Evolutionary conservation across 2,113 vertebrate species (phyloP).

Genomic region (Ginglymostoma cirratum): DNA sequence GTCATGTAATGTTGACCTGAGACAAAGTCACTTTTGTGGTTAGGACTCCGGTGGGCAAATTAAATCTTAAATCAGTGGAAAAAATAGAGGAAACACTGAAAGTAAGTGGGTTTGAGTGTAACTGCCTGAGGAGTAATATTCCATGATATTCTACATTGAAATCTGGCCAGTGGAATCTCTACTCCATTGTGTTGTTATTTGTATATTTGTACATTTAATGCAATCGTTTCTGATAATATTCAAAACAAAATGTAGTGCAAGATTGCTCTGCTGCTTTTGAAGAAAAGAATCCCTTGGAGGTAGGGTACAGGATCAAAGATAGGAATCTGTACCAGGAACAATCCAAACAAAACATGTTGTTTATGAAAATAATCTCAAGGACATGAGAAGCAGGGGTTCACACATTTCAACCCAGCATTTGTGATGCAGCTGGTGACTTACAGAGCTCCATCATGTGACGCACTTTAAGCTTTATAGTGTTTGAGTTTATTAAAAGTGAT

Average conservation of each 20-base stretch:
- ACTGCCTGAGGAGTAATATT: background rate
- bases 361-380: background rate
- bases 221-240: background rate
- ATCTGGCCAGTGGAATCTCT: background rate
- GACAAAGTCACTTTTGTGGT: background rate
- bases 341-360: background rate
- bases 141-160: background rate
- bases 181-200: background rate
- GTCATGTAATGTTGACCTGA: background rate
- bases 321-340: background rate
- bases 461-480: constrained; percentile 29
- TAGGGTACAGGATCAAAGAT: background rate
- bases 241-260: background rate
- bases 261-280: background rate
- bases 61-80: background rate
- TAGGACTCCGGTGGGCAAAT: background rate
- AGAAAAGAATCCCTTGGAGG: constrained; percentile 5
- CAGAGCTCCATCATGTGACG: constrained; percentile 9
- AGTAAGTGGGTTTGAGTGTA: background rate
- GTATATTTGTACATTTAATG: background rate
- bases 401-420: background rate
- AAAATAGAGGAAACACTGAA: background rate
- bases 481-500: constrained; percentile 35
- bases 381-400: background rate
- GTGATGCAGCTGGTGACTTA: constrained; percentile 2